Conservation (phyloP, 2,113 vertebrate species). For the Corythaixoides concolor region DNA sequence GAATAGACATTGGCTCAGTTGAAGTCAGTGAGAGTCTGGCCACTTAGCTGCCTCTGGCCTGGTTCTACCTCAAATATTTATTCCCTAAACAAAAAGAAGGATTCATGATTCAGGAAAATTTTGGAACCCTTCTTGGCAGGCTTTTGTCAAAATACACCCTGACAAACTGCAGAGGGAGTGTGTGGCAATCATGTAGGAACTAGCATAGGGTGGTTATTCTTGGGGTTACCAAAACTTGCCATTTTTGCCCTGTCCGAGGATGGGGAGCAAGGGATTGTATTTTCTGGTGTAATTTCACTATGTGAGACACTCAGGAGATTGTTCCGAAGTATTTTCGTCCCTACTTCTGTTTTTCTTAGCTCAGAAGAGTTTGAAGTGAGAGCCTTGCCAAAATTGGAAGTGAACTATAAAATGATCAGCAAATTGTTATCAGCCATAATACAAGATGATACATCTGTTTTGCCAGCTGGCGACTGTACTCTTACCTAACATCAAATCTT, state of each 20-base stretch:
- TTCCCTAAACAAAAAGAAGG: constrained; percentile 9
- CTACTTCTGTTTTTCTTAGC: not conserved
- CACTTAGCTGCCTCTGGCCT: not conserved
- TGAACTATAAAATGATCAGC: not conserved
- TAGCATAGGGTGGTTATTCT: not conserved
- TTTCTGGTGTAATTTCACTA: not conserved
- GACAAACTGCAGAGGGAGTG: not conserved
- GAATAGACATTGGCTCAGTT: not conserved
- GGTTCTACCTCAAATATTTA: constrained; percentile 27
- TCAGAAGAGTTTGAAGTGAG: not conserved
- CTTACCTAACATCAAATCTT: constrained; percentile 31
- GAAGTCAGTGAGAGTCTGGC: not conserved
- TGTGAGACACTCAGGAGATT: not conserved
- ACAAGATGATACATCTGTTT: not conserved
- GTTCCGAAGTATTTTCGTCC: not conserved
- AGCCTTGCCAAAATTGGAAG: not conserved
- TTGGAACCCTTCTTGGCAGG: not conserved
- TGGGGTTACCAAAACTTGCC: not conserved
- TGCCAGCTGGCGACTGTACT: not conserved
- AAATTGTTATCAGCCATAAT: not conserved
- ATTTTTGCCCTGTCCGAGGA: not conserved
- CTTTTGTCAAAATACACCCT: not conserved
- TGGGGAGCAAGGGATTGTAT: not conserved
- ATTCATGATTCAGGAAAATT: constrained; percentile 42
- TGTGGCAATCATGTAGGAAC: not conserved